Evolutionary conservation across 2,797 vertebrate genomes (phyloP).

Genomic region (Lepidocolaptes lacrymiger): DNA sequence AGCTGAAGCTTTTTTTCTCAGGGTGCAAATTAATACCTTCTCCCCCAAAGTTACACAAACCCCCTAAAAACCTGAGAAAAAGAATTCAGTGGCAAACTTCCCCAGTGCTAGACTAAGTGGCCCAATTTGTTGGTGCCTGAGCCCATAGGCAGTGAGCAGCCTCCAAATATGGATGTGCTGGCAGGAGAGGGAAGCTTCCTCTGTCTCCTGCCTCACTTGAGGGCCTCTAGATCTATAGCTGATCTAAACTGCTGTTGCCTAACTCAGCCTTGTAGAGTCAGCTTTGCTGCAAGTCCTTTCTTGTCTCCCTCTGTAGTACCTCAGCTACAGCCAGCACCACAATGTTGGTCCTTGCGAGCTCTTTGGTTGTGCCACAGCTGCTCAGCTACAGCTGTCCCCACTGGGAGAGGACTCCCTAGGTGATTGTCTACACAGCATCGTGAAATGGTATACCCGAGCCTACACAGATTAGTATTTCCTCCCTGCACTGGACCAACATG

Average conservation of each 20-base stretch:
- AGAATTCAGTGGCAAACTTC: not conserved
- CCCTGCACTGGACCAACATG: not conserved
- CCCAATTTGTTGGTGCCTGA: not conserved
- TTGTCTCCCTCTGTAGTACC: conserved; percentile 34
- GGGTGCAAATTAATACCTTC: not conserved
- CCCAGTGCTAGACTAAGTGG: not conserved
- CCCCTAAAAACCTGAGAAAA: not conserved
- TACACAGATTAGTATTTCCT: rapidly evolving
- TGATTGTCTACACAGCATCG: not conserved
- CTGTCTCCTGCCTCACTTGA: conserved; percentile 49
- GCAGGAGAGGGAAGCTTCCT: conserved; percentile 17
- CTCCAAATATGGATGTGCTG: conserved; percentile 46
- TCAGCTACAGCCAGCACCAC: not conserved
- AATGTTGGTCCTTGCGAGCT: not conserved
- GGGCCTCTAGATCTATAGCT: conserved; percentile 63
- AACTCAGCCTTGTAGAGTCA: conserved; percentile 50
- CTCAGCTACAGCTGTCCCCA: not conserved
- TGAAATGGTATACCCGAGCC: not conserved
- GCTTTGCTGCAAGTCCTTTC: conserved; percentile 54
- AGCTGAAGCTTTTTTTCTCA: not conserved
- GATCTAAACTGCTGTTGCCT: conserved; percentile 56
- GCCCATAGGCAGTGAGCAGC: not conserved
- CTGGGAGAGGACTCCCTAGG: not conserved
- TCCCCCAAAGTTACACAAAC: not conserved
- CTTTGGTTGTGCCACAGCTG: not conserved